Evolutionary conservation across 2,888 invertebrate genomes (phyloP).

Genomic region (Dryomyza anilis): DNA sequence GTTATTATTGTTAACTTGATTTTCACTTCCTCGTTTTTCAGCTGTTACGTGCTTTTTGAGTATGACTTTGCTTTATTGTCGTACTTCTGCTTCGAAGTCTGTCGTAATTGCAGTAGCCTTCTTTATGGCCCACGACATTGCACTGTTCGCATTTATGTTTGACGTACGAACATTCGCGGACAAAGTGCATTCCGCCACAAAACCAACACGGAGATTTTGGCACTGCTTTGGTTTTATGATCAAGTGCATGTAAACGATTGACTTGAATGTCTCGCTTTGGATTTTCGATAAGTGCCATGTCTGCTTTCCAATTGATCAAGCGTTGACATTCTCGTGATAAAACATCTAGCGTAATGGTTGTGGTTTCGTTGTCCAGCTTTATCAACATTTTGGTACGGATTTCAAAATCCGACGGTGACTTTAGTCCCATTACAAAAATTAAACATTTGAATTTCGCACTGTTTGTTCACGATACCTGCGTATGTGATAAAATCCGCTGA

Average conservation of each 20-base stretch:
- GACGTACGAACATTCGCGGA: conserved; percentile 23
- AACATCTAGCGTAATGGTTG: conserved; percentile 28
- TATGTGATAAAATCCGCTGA: conserved; percentile 33
- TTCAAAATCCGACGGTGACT: conserved; percentile 31
- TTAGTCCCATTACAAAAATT: too few species aligned
- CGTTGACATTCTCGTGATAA: conserved; percentile 34
- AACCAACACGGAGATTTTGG: conserved; percentile 35
- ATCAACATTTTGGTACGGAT: conserved; percentile 32
- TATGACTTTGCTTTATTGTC: too few species aligned
- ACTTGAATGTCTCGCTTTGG: conserved; percentile 3
- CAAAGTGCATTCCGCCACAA: conserved; percentile 34
- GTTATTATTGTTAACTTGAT: too few species aligned
- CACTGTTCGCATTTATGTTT: conserved; percentile 33
- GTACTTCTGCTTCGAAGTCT: too few species aligned
- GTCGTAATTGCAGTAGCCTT: conserved; percentile 23
- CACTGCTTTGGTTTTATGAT: conserved; percentile 18
- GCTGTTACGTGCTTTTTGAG: neutral
- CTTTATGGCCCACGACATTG: conserved; percentile 29
- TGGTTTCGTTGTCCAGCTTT: conserved; percentile 20
- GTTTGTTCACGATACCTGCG: conserved; percentile 27
- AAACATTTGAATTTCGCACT: conserved; percentile 31
- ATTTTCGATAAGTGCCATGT: conserved; percentile 33
- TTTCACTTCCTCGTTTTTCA: neutral
- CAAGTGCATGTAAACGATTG: too few species aligned
- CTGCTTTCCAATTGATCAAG: conserved; percentile 31